These are phyloP conservation scores for Liasis olivaceus DNA, from an alignment of 2,797 vertebrate species.

Conservation along the genomic window DNA sequence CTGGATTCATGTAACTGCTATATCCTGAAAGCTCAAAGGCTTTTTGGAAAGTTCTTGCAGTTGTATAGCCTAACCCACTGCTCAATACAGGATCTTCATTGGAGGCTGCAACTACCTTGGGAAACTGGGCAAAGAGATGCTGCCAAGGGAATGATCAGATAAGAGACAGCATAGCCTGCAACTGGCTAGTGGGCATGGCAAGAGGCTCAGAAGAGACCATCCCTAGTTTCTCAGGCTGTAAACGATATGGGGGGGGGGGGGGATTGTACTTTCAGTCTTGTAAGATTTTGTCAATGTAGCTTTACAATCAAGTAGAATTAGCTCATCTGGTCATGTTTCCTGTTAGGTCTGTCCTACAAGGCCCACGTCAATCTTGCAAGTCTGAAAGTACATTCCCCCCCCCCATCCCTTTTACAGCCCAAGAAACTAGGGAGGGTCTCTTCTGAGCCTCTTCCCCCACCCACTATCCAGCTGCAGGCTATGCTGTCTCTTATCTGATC, in stretches of 20 bases:
- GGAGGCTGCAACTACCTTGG: neutral
- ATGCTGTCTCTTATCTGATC: too few relatives aligned
- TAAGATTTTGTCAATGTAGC: too few relatives aligned
- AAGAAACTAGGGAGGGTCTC: neutral
- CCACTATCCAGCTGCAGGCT: too few relatives aligned
- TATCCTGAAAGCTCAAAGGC: neutral
- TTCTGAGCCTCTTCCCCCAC: too few relatives aligned
- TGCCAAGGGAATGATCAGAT: too few relatives aligned
- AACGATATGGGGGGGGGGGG: too few relatives aligned
- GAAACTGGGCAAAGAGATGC: too few relatives aligned
- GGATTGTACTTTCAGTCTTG: too few relatives aligned
- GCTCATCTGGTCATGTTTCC: neutral
- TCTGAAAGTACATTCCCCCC: neutral
- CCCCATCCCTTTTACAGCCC: neutral
- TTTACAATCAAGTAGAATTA: neutral
- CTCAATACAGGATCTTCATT: neutral
- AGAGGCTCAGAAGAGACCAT: too few relatives aligned
- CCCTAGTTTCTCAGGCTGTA: too few relatives aligned
- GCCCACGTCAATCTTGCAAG: neutral
- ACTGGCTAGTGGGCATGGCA: too few relatives aligned
- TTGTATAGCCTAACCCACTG: neutral
- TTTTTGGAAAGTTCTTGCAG: neutral
- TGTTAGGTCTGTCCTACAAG: neutral
- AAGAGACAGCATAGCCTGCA: too few relatives aligned
- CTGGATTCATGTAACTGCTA: neutral